These are phyloP conservation scores for Drosophila barbarae DNA, from an alignment of 2,888 invertebrate species.

Conservation along the genomic window DNA sequence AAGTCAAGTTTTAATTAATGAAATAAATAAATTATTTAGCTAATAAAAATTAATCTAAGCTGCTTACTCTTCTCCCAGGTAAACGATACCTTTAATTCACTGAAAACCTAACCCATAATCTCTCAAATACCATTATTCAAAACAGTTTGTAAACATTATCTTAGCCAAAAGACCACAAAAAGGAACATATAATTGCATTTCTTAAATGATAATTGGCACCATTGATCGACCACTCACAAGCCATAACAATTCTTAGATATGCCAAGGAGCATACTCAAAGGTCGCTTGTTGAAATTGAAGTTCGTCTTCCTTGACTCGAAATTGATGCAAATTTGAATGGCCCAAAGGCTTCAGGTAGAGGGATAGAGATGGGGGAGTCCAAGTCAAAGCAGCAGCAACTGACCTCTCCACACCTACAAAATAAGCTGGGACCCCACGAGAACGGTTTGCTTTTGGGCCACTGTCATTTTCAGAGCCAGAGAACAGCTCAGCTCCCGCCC, in stretches of 20 bases:
- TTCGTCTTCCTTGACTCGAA: constrained; percentile 33
- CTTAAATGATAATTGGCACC: constrained; percentile 26
- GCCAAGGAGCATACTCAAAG: constrained; percentile 16
- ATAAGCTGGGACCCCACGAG: constrained; percentile 23
- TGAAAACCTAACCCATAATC: not conserved
- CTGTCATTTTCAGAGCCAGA: constrained; percentile 44
- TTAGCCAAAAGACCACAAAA: not conserved
- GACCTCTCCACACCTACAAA: constrained; percentile 44
- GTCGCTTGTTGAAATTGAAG: constrained; percentile 18
- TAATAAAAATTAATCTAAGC: not conserved
- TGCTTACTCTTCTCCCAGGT: not conserved
- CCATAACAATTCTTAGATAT: constrained; percentile 23
- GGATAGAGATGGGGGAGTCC: no score
- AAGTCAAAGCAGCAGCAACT: constrained; percentile 33
- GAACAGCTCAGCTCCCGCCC: constrained; percentile 5
- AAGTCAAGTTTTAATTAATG: not conserved
- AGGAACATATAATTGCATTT: not conserved
- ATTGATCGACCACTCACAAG: constrained; percentile 13
- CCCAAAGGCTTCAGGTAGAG: constrained; percentile 10
- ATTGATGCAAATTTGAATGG: constrained; percentile 43
- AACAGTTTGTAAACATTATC: not conserved
- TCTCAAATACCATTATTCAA: not conserved
- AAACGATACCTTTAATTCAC: not conserved
- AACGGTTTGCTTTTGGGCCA: constrained; percentile 44
- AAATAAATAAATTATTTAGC: not conserved